Percentiles rank a stretch among this genome's conserved stretches.
Conservation (phyloP, 2,888 invertebrate genomes). For the Agonopterix alstromeriana region DNA sequence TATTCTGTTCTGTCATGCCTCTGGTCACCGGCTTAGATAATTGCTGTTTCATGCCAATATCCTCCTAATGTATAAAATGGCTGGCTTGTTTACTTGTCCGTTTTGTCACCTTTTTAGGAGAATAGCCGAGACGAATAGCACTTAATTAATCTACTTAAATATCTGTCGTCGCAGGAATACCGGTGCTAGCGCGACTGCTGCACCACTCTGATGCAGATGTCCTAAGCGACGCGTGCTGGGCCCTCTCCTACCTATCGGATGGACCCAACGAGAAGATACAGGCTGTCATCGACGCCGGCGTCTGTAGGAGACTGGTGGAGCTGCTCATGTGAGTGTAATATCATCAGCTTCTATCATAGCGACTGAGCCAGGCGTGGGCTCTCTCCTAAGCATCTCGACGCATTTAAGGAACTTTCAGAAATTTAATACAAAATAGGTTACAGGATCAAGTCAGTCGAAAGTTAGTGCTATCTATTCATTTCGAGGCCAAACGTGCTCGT, state of each 20-base stretch:
- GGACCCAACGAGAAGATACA: constrained; percentile 99
- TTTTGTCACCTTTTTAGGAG: no score
- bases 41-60: no score
- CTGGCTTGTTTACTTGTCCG: no score
- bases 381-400: no score
- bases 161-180: constrained; percentile 79
- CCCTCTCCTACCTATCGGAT: constrained; percentile 95
- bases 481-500: neutral
- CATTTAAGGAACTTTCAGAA: no score
- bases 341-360: no score
- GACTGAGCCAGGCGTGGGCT: no score
- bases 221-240: constrained; percentile 97
- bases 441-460: neutral
- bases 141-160: neutral
- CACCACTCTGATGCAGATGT: constrained; percentile 94
- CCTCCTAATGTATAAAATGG: no score
- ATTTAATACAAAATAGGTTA: neutral
- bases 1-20: no score
- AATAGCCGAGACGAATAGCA: no score
- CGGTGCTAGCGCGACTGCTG: constrained; percentile 90
- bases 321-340: constrained; percentile 65
- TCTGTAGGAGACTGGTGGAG: constrained; percentile 86
- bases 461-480: neutral
- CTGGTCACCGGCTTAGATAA: no score
- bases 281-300: constrained; percentile 96